Conservation (phyloP, 1,140 invertebrate species). For the Pogonus chalceus region DNA sequence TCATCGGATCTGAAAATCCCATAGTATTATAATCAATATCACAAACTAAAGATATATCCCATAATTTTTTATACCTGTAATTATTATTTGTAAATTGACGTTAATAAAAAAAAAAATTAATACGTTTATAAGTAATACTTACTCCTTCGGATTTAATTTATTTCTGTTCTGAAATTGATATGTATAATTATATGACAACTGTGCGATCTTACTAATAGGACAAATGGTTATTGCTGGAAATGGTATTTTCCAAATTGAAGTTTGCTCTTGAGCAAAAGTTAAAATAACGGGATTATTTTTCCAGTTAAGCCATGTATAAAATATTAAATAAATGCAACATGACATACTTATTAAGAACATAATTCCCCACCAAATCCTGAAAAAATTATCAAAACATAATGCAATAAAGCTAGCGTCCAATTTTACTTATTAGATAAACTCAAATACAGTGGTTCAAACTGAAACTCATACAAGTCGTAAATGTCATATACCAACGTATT, state of each 20-base stretch:
- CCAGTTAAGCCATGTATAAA: slow-evolving; percentile 4
- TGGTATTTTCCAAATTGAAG: slow-evolving; percentile 1
- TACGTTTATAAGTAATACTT: background rate
- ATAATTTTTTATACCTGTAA: background rate
- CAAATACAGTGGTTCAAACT: no score
- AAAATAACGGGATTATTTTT: slow-evolving; percentile 8
- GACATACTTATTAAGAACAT: background rate
- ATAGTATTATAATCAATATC: no score
- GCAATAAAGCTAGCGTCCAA: no score
- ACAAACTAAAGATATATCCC: background rate
- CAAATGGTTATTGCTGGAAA: background rate
- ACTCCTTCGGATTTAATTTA: background rate
- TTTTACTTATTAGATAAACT: no score
- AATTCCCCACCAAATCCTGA: slow-evolving; percentile 5
- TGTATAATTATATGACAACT: background rate
- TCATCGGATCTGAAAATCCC: background rate
- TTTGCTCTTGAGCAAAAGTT: slow-evolving; percentile 2
- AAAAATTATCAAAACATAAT: no score
- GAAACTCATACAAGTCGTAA: no score
- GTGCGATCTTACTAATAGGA: background rate
- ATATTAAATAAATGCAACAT: background rate
- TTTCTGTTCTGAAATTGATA: background rate
- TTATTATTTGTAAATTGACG: no score
- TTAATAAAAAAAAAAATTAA: no score
- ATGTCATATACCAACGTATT: no score